Evolutionary conservation across 2,797 vertebrate species (phyloP), one percentile per base, ranked within the genome.

Genomic region (Sphaeramia orbicularis): DNA sequence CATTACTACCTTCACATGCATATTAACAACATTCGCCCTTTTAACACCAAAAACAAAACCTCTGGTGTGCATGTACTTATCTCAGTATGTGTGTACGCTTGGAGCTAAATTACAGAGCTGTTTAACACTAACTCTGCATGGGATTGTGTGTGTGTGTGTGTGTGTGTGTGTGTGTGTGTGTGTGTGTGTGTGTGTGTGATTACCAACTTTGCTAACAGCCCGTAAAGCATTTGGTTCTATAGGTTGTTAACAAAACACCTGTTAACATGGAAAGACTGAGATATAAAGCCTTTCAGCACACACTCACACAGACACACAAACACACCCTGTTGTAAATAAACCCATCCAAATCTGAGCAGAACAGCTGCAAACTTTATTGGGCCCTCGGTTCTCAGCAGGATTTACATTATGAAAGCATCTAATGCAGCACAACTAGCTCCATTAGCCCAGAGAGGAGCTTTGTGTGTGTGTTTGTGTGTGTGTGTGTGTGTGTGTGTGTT

Each of bases 231-330:
- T 57, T 45, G 16, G 60, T 66, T n/a, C 53, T 35, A 38, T 19
- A n/a, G 16, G 61, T 45, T 71, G 56, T 76, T 72, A 60, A 76
- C 58, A 47, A 71, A 79, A 76, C 80, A 83, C 63, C 72, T 83
- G 74, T 76, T 71, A 62, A 47, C 65, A 63, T n/a, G 4, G n/a
- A 24, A 24, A 62, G 51, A 62, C 7, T 27, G 47, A 52, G 24
- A 21, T 27, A 49, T 63, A 69, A 60, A 72, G 53, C 53, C 30
- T 38, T 57, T 72, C 27, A 65, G 15, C 55, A 24, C 40, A 56
- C 21, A 50, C 37, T 0, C 32, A 32, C 44, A 35, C 36, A 45
- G 38, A 65, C 8, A 37, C 7, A 45, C 35, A 57, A 1, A 37
- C 62, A 51, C 68, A 47, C 19, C 1, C 14, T 36, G n/a, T 30